Percentiles rank a stretch among this genome's conserved stretches.
Evolutionary conservation across 1,140 invertebrate genomes (phyloP).

Genomic region (Tetramorium simillimum): DNA sequence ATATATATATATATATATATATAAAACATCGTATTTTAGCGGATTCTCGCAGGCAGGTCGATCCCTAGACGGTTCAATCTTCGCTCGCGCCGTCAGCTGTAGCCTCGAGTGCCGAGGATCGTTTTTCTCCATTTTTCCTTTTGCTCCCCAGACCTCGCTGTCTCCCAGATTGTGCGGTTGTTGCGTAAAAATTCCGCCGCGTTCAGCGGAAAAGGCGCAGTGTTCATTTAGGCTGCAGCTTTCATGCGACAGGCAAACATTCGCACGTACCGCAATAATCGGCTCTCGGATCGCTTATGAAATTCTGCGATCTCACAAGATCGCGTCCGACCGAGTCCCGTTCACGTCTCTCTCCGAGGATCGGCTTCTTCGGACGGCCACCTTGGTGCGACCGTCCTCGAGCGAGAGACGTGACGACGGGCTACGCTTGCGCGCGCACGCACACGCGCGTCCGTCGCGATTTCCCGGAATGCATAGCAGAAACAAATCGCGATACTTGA

Average conservation of each 20-base stretch:
- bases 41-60: no score
- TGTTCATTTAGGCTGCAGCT: no score
- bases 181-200: no score
- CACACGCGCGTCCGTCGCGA: no score
- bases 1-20: no score
- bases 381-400: no score
- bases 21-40: not conserved
- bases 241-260: no score
- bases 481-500: not conserved
- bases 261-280: not conserved
- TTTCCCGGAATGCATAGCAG: not conserved
- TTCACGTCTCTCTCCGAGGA: not conserved
- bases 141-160: not conserved
- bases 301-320: not conserved
- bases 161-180: no score
- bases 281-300: not conserved
- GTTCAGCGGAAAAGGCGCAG: no score
- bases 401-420: not conserved
- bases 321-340: not conserved
- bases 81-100: no score
- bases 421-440: no score
- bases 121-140: not conserved
- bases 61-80: not conserved
- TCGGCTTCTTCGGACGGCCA: no score
- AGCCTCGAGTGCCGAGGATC: not conserved